Evolutionary conservation across 1,140 invertebrate species (phyloP).

Genomic region (Drosophila lini): DNA sequence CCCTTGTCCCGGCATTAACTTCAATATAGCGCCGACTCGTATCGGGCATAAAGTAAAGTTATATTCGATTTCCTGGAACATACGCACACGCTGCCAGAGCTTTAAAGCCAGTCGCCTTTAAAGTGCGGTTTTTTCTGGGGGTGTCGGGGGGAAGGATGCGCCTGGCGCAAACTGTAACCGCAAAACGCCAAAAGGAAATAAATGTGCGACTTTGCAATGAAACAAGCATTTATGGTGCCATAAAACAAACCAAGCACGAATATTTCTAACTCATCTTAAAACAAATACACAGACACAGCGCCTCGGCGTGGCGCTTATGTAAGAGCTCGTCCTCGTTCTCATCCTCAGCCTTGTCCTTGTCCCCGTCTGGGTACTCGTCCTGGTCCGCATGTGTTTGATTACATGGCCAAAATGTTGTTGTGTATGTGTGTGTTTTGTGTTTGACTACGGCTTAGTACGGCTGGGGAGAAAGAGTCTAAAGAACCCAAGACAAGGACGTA

Average conservation of each 20-base stretch:
- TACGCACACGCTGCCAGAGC: constrained; percentile 18
- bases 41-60: constrained; percentile 54
- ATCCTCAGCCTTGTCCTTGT: constrained; percentile 9
- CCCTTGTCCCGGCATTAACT: constrained; percentile 41
- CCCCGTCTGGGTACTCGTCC: constrained; percentile 9
- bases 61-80: constrained; percentile 66
- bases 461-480: constrained; percentile 11
- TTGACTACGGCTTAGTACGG: constrained; percentile 26
- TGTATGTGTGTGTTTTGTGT: constrained; percentile 36
- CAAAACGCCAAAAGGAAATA: constrained; percentile 77
- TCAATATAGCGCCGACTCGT: constrained; percentile 41
- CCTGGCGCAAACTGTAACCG: constrained; percentile 65
- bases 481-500: constrained; percentile 5
- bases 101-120: constrained; percentile 68
- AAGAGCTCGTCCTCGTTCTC: constrained; percentile 14
- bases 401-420: constrained; percentile 41
- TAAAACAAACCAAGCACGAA: constrained; percentile 80
- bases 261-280: constrained; percentile 79
- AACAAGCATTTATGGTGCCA: constrained; percentile 80
- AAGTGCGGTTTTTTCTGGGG: constrained; percentile 21
- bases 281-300: constrained; percentile 44
- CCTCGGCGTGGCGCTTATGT: constrained; percentile 7
- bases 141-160: constrained; percentile 6
- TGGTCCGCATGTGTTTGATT: constrained; percentile 54
- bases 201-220: constrained; percentile 82